phyloP scores from a whole-genome alignment of 2,888 invertebrate species.

The Dastarcus helophoroides region DNA sequence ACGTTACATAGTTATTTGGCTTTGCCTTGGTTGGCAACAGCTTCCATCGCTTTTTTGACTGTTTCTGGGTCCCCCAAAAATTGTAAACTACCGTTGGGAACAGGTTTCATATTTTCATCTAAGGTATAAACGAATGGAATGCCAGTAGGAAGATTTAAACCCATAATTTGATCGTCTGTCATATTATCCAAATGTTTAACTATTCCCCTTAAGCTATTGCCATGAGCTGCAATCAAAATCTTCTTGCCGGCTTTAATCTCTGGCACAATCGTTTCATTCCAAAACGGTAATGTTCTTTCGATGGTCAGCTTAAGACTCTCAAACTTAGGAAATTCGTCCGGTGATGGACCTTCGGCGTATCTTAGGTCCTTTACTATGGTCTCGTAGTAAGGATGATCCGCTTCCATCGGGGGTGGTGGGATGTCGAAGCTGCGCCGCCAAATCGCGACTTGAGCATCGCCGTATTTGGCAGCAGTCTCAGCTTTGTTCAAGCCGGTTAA shows the following conservation, averaged over 20 bases:
- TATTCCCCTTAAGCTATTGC: slow-evolving; percentile 78
- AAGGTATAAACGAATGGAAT: slow-evolving; percentile 71
- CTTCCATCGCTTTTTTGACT: slow-evolving; percentile 62
- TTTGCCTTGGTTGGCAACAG: slow-evolving; percentile 69
- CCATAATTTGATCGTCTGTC: slow-evolving; percentile 60
- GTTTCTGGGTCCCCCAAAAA: slow-evolving; percentile 72
- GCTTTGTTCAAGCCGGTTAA: slow-evolving; percentile 77
- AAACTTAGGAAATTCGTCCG: slow-evolving; percentile 69
- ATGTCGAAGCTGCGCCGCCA: slow-evolving; percentile 83
- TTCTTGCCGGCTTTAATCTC: slow-evolving; percentile 72
- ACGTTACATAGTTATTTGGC: slow-evolving; percentile 45
- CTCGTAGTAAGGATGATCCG: slow-evolving; percentile 65
- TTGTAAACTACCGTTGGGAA: slow-evolving; percentile 51
- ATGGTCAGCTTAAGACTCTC: slow-evolving; percentile 80
- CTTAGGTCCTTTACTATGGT: slow-evolving; percentile 68
- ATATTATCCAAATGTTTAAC: no score
- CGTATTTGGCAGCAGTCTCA: slow-evolving; percentile 75
- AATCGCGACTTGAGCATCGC: slow-evolving; percentile 68
- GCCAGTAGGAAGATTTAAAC: slow-evolving; percentile 65
- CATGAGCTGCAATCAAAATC: slow-evolving; percentile 79
- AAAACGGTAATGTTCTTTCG: slow-evolving; percentile 75
- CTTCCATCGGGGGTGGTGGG: slow-evolving; percentile 75
- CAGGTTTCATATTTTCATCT: slow-evolving; percentile 56
- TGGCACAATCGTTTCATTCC: slow-evolving; percentile 79
- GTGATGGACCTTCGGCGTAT: slow-evolving; percentile 56